Evolutionary conservation across 2,888 invertebrate species (phyloP).

Genomic region (Bibio marci): DNA sequence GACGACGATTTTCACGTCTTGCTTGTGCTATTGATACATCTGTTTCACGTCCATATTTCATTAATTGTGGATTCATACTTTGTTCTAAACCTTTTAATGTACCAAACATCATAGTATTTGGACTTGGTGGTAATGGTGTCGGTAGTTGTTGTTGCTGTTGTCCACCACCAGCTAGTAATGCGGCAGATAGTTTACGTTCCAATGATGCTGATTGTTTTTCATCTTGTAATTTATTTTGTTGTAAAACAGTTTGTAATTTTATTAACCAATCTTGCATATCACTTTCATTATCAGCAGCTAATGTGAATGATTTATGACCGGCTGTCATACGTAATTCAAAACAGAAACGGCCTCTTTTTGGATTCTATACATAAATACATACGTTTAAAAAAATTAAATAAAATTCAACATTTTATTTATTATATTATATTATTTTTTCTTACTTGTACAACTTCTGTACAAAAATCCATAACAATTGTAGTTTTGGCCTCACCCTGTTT

Average conservation of each 20-base stretch:
- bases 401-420: neutral
- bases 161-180: neutral
- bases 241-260: conserved; percentile 67
- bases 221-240: conserved; percentile 65
- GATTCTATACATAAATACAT: conserved; percentile 39
- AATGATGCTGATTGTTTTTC: conserved; percentile 52
- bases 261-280: conserved; percentile 71
- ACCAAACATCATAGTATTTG: conserved; percentile 50
- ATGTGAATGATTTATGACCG: conserved; percentile 68
- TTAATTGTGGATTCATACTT: conserved; percentile 81
- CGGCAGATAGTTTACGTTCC: conserved; percentile 27
- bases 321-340: conserved; percentile 79
- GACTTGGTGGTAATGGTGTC: conserved; percentile 37
- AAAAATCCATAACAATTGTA: conserved; percentile 86
- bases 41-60: conserved; percentile 80
- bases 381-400: neutral
- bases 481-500: conserved; percentile 81
- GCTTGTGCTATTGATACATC: conserved; percentile 70
- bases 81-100: conserved; percentile 78
- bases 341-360: conserved; percentile 67
- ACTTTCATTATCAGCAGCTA: conserved; percentile 72
- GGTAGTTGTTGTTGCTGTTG: neutral
- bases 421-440: too few relatives aligned
- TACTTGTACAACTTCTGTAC: conserved; percentile 73
- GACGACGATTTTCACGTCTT: conserved; percentile 60